Conservation (phyloP, 2,888 invertebrate species). For the Odontothrips loti region DNA sequence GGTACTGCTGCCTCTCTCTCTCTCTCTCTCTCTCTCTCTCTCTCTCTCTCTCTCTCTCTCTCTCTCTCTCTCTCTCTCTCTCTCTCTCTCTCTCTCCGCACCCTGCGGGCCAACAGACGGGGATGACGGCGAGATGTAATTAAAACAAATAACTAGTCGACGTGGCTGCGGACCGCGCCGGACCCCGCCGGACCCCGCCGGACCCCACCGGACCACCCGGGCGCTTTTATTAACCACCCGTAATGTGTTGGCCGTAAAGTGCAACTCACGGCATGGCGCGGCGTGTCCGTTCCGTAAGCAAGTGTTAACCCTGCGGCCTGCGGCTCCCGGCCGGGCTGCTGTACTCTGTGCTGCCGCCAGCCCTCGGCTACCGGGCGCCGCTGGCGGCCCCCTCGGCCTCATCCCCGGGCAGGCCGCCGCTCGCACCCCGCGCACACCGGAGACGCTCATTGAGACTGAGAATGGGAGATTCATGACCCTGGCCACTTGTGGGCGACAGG, state of each 20-base stretch:
- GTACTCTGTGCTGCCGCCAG: neutral
- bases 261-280: neutral
- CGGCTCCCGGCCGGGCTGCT: neutral
- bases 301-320: neutral
- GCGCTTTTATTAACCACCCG: neutral
- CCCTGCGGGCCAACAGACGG: neutral
- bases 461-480: too few relatives aligned
- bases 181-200: neutral
- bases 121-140: neutral
- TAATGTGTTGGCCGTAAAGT: neutral
- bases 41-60: slow-evolving; percentile 28
- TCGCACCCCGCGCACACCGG: too few relatives aligned
- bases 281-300: neutral
- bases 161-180: neutral
- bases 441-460: too few relatives aligned
- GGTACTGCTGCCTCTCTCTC: slow-evolving; percentile 25
- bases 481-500: too few relatives aligned
- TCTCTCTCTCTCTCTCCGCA: neutral
- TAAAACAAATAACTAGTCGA: slow-evolving; percentile 17
- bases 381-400: too few relatives aligned
- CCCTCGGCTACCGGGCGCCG: neutral
- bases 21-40: slow-evolving; percentile 27
- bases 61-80: slow-evolving; percentile 8
- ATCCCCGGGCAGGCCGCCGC: too few relatives aligned
- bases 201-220: neutral